Evolutionary conservation across 2,888 invertebrate species (phyloP), one percentile per base, ranked within the genome.

Genomic region (Clitarchus hookeri): DNA sequence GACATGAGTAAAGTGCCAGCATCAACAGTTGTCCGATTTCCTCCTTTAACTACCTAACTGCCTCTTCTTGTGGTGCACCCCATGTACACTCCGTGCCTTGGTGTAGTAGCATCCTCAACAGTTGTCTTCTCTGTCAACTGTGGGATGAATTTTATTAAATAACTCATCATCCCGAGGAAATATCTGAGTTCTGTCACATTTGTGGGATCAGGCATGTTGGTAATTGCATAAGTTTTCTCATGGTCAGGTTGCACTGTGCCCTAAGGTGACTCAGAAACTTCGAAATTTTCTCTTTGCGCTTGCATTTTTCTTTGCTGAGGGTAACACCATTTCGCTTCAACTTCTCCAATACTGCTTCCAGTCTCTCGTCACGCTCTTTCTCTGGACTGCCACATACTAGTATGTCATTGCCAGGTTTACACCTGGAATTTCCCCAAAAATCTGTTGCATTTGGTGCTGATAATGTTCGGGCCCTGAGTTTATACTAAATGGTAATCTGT

Each of bases 401-500:
- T 65, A 65, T 65, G n/a, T 65, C n/a, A 23, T 65, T 23, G 83
- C 48, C 83, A 1, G 11, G 83, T 13, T 44, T 12, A 44, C 80
- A n/a, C 85, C 83, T 3, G 19, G 25, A n/a, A n/a, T n/a, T n/a
- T n/a, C n/a, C n/a, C n/a, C n/a, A n/a, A n/a, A 2, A 0, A 88
- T 26, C 19, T 86, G 79, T 2, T 84, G 84, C 85, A 88, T 88
- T 86, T 86, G 84, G 25, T 82, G 53, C 85, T 87, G 88, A 77
- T 88, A 88, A 23, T 87, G 19, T 84, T 88, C 87, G 23, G 88
- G 87, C 0, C 85, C 86, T 48, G 85, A 87, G 53, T 84, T 87
- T 65, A 88, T 86, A 0, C 87, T 87, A 86, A 86, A 88, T 8
- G 88, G 87, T 26, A 88, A 4, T 88, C n/a, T n/a, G n/a, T n/a